Evolutionary conservation across 2,888 invertebrate species (phyloP).

Genomic region (Drosophila cyrtoloma): DNA sequence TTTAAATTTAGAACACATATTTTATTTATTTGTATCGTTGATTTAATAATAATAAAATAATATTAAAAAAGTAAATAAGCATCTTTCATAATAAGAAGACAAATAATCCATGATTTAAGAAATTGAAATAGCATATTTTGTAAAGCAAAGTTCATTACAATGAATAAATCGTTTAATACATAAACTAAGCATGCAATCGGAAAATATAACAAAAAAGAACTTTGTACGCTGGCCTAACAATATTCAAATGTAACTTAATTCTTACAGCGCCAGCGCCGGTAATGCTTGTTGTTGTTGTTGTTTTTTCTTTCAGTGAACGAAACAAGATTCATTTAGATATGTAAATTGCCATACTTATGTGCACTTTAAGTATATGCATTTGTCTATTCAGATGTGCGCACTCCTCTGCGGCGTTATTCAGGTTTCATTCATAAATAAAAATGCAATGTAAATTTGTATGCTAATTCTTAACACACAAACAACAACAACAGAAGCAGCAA

Average conservation of each 20-base stretch:
- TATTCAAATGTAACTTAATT: background rate
- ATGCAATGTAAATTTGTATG: constrained; percentile 69
- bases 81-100: background rate
- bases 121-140: background rate
- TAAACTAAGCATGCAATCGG: background rate
- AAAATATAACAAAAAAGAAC: background rate
- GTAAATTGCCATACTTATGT: constrained; percentile 28
- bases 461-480: constrained; percentile 49
- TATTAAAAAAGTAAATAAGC: background rate
- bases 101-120: background rate
- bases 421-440: constrained; percentile 72
- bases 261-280: background rate
- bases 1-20: background rate
- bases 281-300: too few species aligned
- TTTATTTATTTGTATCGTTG: background rate
- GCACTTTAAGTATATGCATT: constrained; percentile 3
- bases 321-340: constrained; percentile 36
- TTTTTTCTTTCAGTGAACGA: constrained; percentile 1
- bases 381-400: constrained; percentile 22
- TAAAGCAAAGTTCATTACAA: background rate
- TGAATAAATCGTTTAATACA: background rate
- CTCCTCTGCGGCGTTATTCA: constrained; percentile 37
- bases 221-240: background rate
- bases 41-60: background rate
- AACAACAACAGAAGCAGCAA: constrained; percentile 15